Conservation (phyloP, 2,113 vertebrate species). For the Pseudorhombus dupliciocellatus region DNA sequence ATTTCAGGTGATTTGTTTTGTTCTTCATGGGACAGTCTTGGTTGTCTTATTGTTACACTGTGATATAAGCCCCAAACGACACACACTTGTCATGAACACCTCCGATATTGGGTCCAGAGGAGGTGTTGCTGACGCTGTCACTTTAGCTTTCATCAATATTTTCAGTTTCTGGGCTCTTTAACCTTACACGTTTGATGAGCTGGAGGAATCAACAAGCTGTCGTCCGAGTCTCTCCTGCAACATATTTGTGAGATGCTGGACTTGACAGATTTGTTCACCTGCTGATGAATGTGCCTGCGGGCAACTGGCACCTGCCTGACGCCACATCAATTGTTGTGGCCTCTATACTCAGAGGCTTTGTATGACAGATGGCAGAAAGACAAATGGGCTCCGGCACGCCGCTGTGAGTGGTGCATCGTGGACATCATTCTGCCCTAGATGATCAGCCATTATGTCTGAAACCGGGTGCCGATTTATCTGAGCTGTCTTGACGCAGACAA, state of each 20-base stretch:
- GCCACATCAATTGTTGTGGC: slow-evolving; percentile 50
- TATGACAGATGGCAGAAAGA: slow-evolving; percentile 58
- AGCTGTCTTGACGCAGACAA: slow-evolving; percentile 9
- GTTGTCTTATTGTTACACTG: not conserved
- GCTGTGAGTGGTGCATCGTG: slow-evolving; percentile 45
- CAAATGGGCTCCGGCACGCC: slow-evolving; percentile 34
- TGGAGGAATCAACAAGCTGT: slow-evolving; percentile 51
- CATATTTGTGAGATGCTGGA: slow-evolving; percentile 50
- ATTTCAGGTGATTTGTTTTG: too few species aligned
- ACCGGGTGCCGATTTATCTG: slow-evolving; percentile 61
- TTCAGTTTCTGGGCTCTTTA: slow-evolving; percentile 22
- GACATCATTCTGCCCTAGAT: slow-evolving; percentile 66
- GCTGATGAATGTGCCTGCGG: slow-evolving; percentile 67
- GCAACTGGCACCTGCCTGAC: slow-evolving; percentile 54
- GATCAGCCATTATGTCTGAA: slow-evolving; percentile 66
- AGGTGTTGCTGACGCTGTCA: not conserved
- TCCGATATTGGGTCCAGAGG: not conserved
- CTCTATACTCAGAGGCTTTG: slow-evolving; percentile 60
- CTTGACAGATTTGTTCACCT: slow-evolving; percentile 72
- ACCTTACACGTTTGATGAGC: slow-evolving; percentile 36
- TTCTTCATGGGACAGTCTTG: too few species aligned
- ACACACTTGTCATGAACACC: not conserved
- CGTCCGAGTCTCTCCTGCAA: slow-evolving; percentile 39
- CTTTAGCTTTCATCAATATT: not conserved
- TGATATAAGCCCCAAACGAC: not conserved